Evolutionary conservation across 2,113 vertebrate genomes (phyloP), one percentile per base, ranked within the genome.

Genomic region (Podocnemis expansa): DNA sequence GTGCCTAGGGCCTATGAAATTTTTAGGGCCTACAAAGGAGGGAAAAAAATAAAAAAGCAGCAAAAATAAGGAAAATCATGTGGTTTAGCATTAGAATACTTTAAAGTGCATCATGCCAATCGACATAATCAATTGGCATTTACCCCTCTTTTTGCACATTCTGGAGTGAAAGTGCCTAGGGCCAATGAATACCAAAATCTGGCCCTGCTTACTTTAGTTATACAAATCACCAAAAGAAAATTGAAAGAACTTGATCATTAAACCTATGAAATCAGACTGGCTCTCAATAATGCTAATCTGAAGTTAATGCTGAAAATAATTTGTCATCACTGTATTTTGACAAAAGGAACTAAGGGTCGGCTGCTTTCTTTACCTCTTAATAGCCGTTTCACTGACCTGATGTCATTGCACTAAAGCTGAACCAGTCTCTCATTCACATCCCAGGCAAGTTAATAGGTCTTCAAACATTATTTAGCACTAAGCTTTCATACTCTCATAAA

Each of bases 361-460:
- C 86, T 70, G 54, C 31, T 89, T 82, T 93, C 60, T 56, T 75
- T 27, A 82, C 17, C 2, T 87, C 43, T 89, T 84, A 31, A 14
- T 70, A 55, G 21, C 47, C 75, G 4, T 58, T 87, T 14, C 1
- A 84, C 56, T 94, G 6, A 10, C 78, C 29, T 22, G 49, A 56
- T 87, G 80, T 54, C 73, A 43, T 89, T 79, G 67, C 55, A 60
- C 55, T 70, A 58, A 93, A 84, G 60, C 79, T 91, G 80, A 96
- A 96, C 21, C 21, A 92, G 76, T 52, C 95, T 87, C 91, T 96
- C 92, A 86, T 95, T 97, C 92, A 91, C 22, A 17, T 96, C 93
- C 95, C 85, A 90, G 80, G 63, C 87, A 96, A 96, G 95, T 97
- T 97, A 97, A 97, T 96, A 97, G 93, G 91, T 97, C 96, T 97